These are phyloP conservation scores for Dermochelys coriacea DNA, from an alignment of 2,797 vertebrate genomes.

Conservation along the genomic window DNA sequence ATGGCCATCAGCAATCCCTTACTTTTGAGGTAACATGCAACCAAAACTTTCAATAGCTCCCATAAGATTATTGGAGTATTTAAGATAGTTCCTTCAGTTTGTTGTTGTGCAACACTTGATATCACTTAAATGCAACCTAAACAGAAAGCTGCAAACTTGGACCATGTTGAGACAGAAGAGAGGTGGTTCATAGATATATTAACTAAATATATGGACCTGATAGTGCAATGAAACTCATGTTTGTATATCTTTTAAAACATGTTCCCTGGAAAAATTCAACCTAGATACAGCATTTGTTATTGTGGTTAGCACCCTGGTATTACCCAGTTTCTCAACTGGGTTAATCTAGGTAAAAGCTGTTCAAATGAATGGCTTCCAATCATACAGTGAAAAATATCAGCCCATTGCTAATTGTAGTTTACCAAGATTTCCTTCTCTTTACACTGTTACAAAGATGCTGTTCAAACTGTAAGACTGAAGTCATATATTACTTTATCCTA, in stretches of 20 bases:
- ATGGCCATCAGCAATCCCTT: not conserved
- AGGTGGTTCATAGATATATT: not conserved
- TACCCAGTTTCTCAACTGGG: not conserved
- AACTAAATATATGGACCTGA: not conserved
- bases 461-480: not conserved
- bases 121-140: not conserved
- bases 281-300: not conserved
- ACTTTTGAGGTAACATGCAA: conserved; percentile 37
- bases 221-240: not conserved
- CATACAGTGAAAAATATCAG: not conserved
- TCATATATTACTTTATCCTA: not conserved
- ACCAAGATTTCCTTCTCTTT: not conserved
- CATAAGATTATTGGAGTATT: conserved; percentile 23
- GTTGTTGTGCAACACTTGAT: not conserved
- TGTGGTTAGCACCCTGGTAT: not conserved
- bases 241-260: not conserved
- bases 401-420: not conserved
- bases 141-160: not conserved
- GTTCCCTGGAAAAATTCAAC: conserved; percentile 1
- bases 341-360: not conserved
- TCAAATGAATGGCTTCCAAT: conserved; percentile 25
- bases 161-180: not conserved
- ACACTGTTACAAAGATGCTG: not conserved
- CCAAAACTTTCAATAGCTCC: conserved; percentile 15
- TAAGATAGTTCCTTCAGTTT: not conserved